Conservation (phyloP, 2,888 invertebrate species). For the Eilema caniola region DNA sequence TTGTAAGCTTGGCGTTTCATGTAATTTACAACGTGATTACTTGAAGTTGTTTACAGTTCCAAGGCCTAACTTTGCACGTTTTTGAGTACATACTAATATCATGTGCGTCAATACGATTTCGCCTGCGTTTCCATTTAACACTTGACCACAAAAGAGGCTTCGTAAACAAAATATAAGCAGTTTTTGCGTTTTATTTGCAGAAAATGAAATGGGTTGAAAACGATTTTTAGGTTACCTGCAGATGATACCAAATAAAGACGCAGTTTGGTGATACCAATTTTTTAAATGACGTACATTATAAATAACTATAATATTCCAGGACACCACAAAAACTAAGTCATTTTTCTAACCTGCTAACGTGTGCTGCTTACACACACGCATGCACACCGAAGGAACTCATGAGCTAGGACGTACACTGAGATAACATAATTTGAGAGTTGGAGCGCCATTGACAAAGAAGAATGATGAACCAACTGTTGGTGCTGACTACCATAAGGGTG, state of each 20-base stretch:
- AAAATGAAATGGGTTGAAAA: not conserved
- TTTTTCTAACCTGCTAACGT: too few relatives aligned
- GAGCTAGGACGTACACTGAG: too few relatives aligned
- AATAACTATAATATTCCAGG: too few relatives aligned
- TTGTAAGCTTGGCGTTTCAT: slow-evolving; percentile 4
- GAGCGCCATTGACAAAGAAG: too few relatives aligned
- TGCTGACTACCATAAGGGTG: too few relatives aligned
- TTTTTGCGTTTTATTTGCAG: slow-evolving; percentile 3
- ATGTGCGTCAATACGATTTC: slow-evolving; percentile 50
- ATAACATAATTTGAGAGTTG: too few relatives aligned
- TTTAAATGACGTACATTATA: too few relatives aligned
- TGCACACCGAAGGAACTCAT: too few relatives aligned
- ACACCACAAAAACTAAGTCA: too few relatives aligned
- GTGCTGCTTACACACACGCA: too few relatives aligned
- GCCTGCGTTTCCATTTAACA: slow-evolving; percentile 50
- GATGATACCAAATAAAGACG: not conserved
- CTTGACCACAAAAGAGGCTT: slow-evolving; percentile 48
- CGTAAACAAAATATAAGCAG: slow-evolving; percentile 32
- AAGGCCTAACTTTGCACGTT: slow-evolving; percentile 51
- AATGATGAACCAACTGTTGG: too few relatives aligned
- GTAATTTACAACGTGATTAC: slow-evolving; percentile 9
- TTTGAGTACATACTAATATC: slow-evolving; percentile 34
- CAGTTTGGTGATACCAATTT: too few relatives aligned
- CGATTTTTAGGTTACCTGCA: not conserved
- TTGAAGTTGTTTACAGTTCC: slow-evolving; percentile 32